Evolutionary conservation across 2,797 vertebrate species (phyloP), one percentile per base, ranked within the genome.

Genomic region (Manis javanica): DNA sequence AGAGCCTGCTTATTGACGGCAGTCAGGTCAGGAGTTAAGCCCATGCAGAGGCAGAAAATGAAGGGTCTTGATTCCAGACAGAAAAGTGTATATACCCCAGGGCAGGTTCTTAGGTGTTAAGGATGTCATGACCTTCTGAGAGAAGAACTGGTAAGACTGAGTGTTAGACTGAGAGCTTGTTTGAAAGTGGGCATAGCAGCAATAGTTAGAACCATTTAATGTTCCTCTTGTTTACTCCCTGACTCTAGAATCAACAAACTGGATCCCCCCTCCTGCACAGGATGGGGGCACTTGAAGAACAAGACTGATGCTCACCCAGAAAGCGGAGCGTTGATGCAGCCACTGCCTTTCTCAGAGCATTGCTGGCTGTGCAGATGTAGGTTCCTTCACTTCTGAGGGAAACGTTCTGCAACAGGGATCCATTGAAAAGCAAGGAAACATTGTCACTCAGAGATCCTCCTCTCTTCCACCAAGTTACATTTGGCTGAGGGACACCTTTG

Each of bases 311-410:
- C 99, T 98, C 94, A 99, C 99, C 98, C 59, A 97, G 91, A 90
- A 99, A 85, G 61, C 96, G 98, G 68, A 99, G 98, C 31, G 98
- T 46, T 57, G 98, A 98, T 0, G 96, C 93, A 55, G 99, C 99
- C 19, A 97, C 91, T 11, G 98, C 98, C 97, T 98, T 99, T 95
- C 99, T 99, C 0, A 99, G 97, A 29, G 97, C 96, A 14, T 99
- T 99, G 88, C 98, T 95, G 96, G 99, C 99, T n/a, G 98, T 97
- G 96, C 99, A 99, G 78, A 97, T 97, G 68, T 99, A 99, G 29
- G 95, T 98, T 77, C 99, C 99, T 88, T 98, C 98, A 92, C 98
- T 98, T 89, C 98, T 97, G 5, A 95, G 74, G 18, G 99, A 99
- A 96, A 99, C 95, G 18, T 99, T 99, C 82, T 89, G 98, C 96